These are phyloP conservation scores for Crocallis elinguaria DNA, from an alignment of 2,888 invertebrate genomes.

Conservation along the genomic window DNA sequence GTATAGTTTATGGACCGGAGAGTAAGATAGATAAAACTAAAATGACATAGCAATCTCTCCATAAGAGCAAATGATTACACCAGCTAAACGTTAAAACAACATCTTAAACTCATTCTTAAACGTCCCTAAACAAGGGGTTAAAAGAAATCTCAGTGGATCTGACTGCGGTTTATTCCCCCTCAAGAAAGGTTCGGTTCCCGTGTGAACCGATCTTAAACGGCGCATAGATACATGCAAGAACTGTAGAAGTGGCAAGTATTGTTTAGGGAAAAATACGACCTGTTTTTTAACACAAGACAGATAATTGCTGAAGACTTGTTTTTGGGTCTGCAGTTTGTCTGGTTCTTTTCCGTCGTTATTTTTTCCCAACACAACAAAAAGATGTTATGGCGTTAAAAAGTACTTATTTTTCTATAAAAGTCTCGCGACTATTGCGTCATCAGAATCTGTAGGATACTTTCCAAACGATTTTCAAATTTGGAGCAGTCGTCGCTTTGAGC, in stretches of 20 bases:
- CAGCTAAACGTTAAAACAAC: background rate
- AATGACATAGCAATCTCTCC: background rate
- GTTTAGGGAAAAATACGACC: background rate
- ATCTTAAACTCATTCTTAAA: slow-evolving; percentile 24
- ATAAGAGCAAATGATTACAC: slow-evolving; percentile 6
- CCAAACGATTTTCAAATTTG: too few relatives aligned
- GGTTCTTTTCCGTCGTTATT: too few relatives aligned
- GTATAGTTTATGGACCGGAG: too few relatives aligned
- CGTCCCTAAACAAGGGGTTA: slow-evolving; percentile 25
- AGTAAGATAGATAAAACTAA: background rate
- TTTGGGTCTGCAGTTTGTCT: background rate
- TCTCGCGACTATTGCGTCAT: too few relatives aligned
- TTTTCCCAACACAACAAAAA: too few relatives aligned
- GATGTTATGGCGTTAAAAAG: too few relatives aligned
- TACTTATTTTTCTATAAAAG: too few relatives aligned
- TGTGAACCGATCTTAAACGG: slow-evolving; percentile 66
- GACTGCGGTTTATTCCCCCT: slow-evolving; percentile 59
- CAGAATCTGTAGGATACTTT: too few relatives aligned
- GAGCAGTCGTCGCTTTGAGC: too few relatives aligned
- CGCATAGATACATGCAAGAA: slow-evolving; percentile 42
- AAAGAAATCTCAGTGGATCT: slow-evolving; percentile 50
- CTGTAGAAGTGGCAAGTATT: slow-evolving; percentile 9
- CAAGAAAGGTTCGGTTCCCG: slow-evolving; percentile 77
- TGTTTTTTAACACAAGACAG: background rate
- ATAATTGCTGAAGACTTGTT: background rate